Evolutionary conservation across 2,113 vertebrate genomes (phyloP).

Genomic region (Rhineura floridana): DNA sequence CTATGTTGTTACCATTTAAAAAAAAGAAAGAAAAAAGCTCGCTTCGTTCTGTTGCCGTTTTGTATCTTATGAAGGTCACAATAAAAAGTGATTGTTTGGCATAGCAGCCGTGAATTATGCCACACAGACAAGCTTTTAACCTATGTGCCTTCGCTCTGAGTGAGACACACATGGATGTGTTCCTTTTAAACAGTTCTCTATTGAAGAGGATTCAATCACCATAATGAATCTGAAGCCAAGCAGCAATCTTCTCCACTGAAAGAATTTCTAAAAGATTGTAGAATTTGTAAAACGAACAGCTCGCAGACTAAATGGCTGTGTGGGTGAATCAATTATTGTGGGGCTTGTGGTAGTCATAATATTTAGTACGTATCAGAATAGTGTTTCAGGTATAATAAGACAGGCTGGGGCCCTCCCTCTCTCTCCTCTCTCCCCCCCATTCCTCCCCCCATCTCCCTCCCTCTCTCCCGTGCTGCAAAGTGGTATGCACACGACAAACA

Average conservation of each 20-base stretch:
- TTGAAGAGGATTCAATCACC: conserved; percentile 96
- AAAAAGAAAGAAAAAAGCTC: conserved; percentile 64
- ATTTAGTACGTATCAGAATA: conserved; percentile 88
- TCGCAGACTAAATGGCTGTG: conserved; percentile 89
- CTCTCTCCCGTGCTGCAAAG: conserved; percentile 60
- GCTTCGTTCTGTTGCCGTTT: conserved; percentile 80
- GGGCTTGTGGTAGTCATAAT: conserved; percentile 88
- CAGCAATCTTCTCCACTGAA: conserved; percentile 91
- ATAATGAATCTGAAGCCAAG: conserved; percentile 94
- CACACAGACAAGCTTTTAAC: conserved; percentile 94
- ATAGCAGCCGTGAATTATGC: conserved; percentile 90
- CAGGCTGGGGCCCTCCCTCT: conserved; percentile 71
- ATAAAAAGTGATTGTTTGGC: conserved; percentile 93
- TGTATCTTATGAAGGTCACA: conserved; percentile 92
- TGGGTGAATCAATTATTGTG: conserved; percentile 90
- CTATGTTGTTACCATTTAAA: conserved; percentile 67
- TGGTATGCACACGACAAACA: conserved; percentile 64
- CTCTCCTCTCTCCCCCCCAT: neutral
- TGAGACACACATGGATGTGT: conserved; percentile 82
- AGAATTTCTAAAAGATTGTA: conserved; percentile 94
- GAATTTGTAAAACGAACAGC: conserved; percentile 94
- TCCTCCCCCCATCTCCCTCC: neutral
- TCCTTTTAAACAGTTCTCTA: conserved; percentile 91
- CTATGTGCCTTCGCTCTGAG: conserved; percentile 87
- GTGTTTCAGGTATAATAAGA: conserved; percentile 87